phyloP scores from a whole-genome alignment of 2,888 invertebrate species.

The Sphaerophoria taeniata region DNA sequence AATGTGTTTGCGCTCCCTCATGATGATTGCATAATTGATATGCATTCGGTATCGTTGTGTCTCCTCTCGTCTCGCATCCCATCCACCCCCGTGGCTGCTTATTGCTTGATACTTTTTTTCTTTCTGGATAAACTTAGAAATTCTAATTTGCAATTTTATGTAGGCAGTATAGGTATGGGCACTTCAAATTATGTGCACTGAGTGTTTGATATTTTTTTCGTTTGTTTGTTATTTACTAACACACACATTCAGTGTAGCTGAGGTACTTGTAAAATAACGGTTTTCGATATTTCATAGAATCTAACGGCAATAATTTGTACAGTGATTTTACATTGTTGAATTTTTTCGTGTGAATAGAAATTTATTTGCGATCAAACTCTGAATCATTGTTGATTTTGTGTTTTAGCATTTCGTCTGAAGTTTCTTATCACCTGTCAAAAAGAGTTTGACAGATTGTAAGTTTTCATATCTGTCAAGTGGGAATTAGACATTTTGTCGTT shows the following conservation, averaged over 20 bases:
- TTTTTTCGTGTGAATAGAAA: constrained; percentile 24
- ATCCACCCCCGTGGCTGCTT: not conserved
- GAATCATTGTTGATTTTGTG: constrained; percentile 36
- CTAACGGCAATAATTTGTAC: constrained; percentile 50
- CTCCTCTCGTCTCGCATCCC: constrained; percentile 36
- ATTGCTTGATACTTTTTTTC: not conserved
- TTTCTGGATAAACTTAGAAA: constrained; percentile 70
- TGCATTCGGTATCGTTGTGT: constrained; percentile 63
- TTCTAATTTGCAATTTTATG: constrained; percentile 62
- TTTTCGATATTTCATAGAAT: constrained; percentile 62
- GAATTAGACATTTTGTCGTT: too few relatives aligned
- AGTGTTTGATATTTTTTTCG: constrained; percentile 21
- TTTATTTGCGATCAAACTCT: constrained; percentile 54
- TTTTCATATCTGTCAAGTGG: too few relatives aligned
- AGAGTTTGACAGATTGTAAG: too few relatives aligned
- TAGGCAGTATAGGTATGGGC: constrained; percentile 29
- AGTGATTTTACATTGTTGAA: constrained; percentile 34
- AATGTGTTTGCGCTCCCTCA: constrained; percentile 60
- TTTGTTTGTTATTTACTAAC: not conserved
- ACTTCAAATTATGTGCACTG: constrained; percentile 50
- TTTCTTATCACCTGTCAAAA: too few relatives aligned
- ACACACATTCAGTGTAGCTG: constrained; percentile 5
- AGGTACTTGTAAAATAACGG: constrained; percentile 61
- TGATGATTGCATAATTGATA: constrained; percentile 74
- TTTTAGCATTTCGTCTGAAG: too few relatives aligned